Evolutionary conservation across 1,140 invertebrate genomes (phyloP), one percentile per base, ranked within the genome.

Genomic region (Dinoponera quadriceps): DNA sequence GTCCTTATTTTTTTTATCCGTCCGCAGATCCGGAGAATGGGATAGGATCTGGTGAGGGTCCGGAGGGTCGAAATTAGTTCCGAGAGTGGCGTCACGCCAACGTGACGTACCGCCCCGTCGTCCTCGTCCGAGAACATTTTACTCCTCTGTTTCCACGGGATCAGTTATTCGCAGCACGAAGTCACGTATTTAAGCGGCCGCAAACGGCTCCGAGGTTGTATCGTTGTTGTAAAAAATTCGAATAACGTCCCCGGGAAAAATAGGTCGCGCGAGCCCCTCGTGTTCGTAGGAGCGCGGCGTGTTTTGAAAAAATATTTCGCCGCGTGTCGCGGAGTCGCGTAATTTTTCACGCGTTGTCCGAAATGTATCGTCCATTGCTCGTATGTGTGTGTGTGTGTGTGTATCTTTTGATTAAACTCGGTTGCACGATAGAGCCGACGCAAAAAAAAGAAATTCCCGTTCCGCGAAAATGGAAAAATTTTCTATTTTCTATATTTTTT

Each of bases 61-160:
- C 57, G n/a, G 3, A 38, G 38, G 44, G 38, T 69, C 71, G 29
- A 83, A 87, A 86, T 86, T 87, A 86, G 72, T 73, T 86, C n/a
- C 33, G 14, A 2, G 14, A 38, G 25, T 16, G 18, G 27, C 55
- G 38, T 55, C 22, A 49, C 20, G n/a, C 38, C 29, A n/a, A 14
- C 55, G 16, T 48, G 22, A 63, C 29, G 29, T 55, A 51, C 66
- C 33, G 20, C 14, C 62, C n/a, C 20, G 25, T 57, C 20, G 25
- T 55, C 1, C 18, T 20, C 29, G 29, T 83, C 25, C 44, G 25
- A n/a, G 29, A 83, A 60, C 38, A 80, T 80, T 80, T 80, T 68
- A 57, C 33, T 48, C 18, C 22, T 69, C 65, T 25, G 51, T 55
- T 69, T 69, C 3, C 18, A 48, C 33, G 20, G n/a, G 25, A 82